These are phyloP conservation scores for Epistrophe eligans DNA, from an alignment of 2,888 invertebrate genomes.

Conservation along the genomic window DNA sequence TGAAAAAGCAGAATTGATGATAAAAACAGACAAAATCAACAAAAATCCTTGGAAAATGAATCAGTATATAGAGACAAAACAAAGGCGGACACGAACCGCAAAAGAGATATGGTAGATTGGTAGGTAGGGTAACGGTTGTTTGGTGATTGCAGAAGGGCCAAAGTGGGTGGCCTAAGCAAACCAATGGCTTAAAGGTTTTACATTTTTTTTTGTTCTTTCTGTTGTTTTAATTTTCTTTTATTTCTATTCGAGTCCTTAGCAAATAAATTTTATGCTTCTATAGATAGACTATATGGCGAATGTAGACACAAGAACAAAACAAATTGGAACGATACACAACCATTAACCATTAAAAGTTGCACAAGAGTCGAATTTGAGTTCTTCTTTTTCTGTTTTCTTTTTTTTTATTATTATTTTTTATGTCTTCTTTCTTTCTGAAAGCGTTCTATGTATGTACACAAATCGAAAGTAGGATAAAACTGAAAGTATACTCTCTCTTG, in stretches of 20 bases:
- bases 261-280: conserved; percentile 62
- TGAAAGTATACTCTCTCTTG: conserved; percentile 62
- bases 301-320: conserved; percentile 63
- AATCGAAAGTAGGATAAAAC: conserved; percentile 72
- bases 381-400: conserved; percentile 7
- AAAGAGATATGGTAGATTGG: not conserved
- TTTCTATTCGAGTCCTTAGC: conserved; percentile 64
- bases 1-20: conserved; percentile 18
- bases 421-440: not conserved
- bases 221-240: conserved; percentile 45
- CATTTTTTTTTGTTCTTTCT: conserved; percentile 2
- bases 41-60: conserved; percentile 11
- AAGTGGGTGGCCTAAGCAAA: conserved; percentile 44
- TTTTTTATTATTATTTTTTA: conserved; percentile 1
- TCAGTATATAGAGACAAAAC: conserved; percentile 23
- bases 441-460: conserved; percentile 51
- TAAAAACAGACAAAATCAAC: conserved; percentile 1
- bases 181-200: conserved; percentile 17
- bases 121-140: conserved; percentile 1
- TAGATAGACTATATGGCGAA: conserved; percentile 27
- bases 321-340: conserved; percentile 63
- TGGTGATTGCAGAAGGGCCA: conserved; percentile 9
- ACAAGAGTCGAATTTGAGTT: conserved; percentile 40
- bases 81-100: conserved; percentile 25
- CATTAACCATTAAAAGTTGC: conserved; percentile 38